Evolutionary conservation across 2,113 vertebrate species (phyloP).

Genomic region (Stegostoma tigrinum): DNA sequence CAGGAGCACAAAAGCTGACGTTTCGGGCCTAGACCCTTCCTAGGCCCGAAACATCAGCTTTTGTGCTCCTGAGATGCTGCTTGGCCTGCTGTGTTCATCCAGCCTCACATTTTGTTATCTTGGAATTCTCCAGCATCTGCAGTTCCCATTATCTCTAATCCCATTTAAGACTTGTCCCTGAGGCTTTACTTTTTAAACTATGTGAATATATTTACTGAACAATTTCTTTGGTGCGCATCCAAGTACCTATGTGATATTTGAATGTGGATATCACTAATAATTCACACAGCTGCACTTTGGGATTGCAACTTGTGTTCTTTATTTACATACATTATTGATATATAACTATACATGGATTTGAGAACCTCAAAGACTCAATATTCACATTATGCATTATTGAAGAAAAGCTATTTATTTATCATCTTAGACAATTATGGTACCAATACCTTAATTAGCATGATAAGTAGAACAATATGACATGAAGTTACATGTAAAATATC

Average conservation of each 20-base stretch:
- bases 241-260: not conserved
- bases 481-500: no score
- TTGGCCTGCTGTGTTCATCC: no score
- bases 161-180: not conserved
- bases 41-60: no score
- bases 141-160: no score
- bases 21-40: no score
- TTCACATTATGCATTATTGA: not conserved
- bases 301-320: not conserved
- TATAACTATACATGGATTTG: not conserved
- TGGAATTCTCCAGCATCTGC: no score
- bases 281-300: not conserved
- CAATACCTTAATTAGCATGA: not conserved
- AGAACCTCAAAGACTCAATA: not conserved
- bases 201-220: not conserved
- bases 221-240: not conserved
- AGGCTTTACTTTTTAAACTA: not conserved
- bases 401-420: not conserved
- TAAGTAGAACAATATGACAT: not conserved
- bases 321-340: not conserved
- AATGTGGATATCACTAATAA: not conserved
- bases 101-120: no score
- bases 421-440: not conserved
- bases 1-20: no score
- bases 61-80: no score